Conservation (phyloP, 2,888 invertebrate genomes). For the Emesis russula region DNA sequence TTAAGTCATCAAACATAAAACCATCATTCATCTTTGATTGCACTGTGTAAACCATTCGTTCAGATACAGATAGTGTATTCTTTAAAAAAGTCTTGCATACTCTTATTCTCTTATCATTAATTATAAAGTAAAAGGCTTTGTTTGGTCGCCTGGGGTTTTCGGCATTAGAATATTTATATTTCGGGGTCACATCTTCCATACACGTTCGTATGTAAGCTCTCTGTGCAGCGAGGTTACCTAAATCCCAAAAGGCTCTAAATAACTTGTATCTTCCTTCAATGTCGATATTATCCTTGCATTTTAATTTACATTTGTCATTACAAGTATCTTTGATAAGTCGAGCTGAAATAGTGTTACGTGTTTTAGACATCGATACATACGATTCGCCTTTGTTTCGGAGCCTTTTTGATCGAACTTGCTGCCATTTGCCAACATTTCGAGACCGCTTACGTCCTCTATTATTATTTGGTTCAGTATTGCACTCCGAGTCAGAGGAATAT, state of each 20-base stretch:
- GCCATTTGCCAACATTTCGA: not conserved
- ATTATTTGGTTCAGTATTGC: not conserved
- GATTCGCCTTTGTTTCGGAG: not conserved
- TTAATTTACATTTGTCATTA: not conserved
- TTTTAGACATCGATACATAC: slow-evolving; percentile 1
- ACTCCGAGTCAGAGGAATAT: not conserved
- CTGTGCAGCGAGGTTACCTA: not conserved
- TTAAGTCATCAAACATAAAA: slow-evolving; percentile 19
- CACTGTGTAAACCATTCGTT: not conserved
- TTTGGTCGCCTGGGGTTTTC: slow-evolving; percentile 7
- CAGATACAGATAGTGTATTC: slow-evolving; percentile 5
- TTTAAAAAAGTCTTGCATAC: slow-evolving; percentile 19
- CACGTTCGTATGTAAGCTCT: not conserved
- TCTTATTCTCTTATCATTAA: slow-evolving; percentile 13
- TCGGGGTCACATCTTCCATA: not conserved
- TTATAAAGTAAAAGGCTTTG: slow-evolving; percentile 19
- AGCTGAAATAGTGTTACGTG: not conserved
- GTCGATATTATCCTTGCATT: not conserved
- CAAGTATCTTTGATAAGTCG: not conserved
- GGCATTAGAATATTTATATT: slow-evolving; percentile 17
- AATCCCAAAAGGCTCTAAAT: not conserved
- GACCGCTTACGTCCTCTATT: not conserved
- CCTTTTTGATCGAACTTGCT: not conserved
- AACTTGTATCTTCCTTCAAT: not conserved
- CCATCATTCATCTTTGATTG: slow-evolving; percentile 1